Evolutionary conservation across 2,797 vertebrate genomes (phyloP).

Genomic region (Chelon labrosus): DNA sequence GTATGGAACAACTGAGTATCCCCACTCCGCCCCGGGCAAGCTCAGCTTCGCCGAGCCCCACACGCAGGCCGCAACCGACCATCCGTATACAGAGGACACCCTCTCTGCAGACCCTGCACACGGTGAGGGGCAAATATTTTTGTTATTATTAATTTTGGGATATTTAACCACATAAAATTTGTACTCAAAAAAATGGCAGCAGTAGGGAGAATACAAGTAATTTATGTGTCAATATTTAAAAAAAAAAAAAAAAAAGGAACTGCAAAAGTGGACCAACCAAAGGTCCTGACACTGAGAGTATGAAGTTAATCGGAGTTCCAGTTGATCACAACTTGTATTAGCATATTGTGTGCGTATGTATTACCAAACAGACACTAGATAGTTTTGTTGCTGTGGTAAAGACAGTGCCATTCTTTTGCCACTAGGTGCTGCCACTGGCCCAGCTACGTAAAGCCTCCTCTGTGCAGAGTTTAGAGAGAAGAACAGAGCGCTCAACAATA

Average conservation of each 20-base stretch:
- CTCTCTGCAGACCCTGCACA: conserved; percentile 83
- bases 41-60: conserved; percentile 79
- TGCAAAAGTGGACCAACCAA: conserved; percentile 24
- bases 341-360: conserved; percentile 5
- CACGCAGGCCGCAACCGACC: conserved; percentile 69
- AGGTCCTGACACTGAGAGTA: conserved; percentile 20
- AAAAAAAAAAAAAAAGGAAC: conserved; percentile 32
- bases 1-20: conserved; percentile 87
- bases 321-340: conserved; percentile 23
- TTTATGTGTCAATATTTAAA: conserved; percentile 27
- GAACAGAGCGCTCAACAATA: conserved; percentile 87
- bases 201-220: conserved; percentile 2
- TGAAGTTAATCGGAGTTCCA: conserved; percentile 41
- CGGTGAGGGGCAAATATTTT: conserved; percentile 64
- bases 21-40: conserved; percentile 54
- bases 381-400: not conserved
- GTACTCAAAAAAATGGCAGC: not conserved
- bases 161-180: too few relatives aligned
- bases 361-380: conserved; percentile 14
- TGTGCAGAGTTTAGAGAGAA: conserved; percentile 91
- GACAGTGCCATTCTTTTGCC: conserved; percentile 67
- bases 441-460: conserved; percentile 91
- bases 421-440: conserved; percentile 91
- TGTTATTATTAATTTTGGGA: too few relatives aligned
- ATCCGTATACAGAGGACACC: conserved; percentile 84